Evolutionary conservation across 2,797 vertebrate species (phyloP), one percentile per base, ranked within the genome.

Genomic region (Rallus crepitans): DNA sequence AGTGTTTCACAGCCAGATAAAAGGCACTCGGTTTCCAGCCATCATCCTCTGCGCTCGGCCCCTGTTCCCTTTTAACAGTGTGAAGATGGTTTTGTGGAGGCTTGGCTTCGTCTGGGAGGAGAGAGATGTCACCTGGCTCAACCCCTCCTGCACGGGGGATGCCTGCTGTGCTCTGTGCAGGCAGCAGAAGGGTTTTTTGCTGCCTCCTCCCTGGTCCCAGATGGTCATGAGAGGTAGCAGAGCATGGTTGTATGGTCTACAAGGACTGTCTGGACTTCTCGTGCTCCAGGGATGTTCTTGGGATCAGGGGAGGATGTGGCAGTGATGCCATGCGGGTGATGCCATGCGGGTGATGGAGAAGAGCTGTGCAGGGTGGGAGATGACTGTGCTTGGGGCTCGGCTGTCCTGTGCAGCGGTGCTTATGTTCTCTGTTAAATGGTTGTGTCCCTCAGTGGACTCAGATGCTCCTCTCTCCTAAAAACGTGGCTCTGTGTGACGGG

Each of bases 1-100:
- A 53, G 45, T 18, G 35, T 86, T 91, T 86, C 48, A 13, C 76
- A 94, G 89, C 42, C 76, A 76, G 72, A 78, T 81, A 57, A 81
- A 97, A 93, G 94, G 35, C 69, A 60, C 79, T 87, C 60, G 84
- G 82, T 86, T 93, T 72, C 52, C 79, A 85, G 82, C 89, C 71
- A 7, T 61, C 69, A 30, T 77, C 84, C 71, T 61, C 40, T 1
- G 4, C 65, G 71, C 16, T 37, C 80, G 72, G 31, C 57, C 57
- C 17, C 30, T 31, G 21, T 65, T 79, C 75, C 57, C 42, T 83
- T 75, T 66, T 25, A 68, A 24, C 72, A 75, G 57, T 12, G 8
- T 5, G 73, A 82, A 70, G 35, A 12, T 13, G 12, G 15, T 27
- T 75, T 42, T 47, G 37, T 37, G 35, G 63, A 63, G 48, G 63